Evolutionary conservation across 2,888 invertebrate genomes (phyloP).

Genomic region (Folsomia candida): DNA sequence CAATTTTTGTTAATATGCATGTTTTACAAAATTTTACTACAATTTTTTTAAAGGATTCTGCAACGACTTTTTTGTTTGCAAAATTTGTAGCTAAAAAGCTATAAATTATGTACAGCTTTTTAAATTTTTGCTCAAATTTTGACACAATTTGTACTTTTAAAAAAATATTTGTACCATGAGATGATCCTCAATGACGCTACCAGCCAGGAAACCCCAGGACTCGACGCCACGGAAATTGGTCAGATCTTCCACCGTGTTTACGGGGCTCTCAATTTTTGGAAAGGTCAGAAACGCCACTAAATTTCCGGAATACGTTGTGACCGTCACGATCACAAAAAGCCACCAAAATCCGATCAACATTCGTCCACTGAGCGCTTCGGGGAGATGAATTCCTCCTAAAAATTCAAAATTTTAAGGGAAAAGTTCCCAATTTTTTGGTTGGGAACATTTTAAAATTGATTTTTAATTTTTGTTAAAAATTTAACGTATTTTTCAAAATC

Average conservation of each 20-base stretch:
- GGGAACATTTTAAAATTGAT: neutral
- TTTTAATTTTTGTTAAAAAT: neutral
- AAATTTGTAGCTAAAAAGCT: too few species aligned
- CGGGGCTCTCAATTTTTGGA: slow-evolving; percentile 73
- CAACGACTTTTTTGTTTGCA: too few species aligned
- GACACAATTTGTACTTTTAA: too few species aligned
- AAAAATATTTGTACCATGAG: too few species aligned
- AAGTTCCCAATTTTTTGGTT: too few species aligned
- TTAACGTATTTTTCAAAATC: too few species aligned
- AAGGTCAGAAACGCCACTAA: slow-evolving; percentile 89
- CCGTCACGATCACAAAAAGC: slow-evolving; percentile 82
- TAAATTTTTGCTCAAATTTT: neutral
- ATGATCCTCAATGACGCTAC: slow-evolving; percentile 71
- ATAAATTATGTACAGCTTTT: slow-evolving; percentile 7
- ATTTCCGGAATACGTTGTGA: slow-evolving; percentile 89
- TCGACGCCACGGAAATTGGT: slow-evolving; percentile 57
- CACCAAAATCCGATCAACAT: slow-evolving; percentile 87
- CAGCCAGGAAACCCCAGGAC: slow-evolving; percentile 73
- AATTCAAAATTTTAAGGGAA: slow-evolving; percentile 10
- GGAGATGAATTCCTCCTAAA: slow-evolving; percentile 80
- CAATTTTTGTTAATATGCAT: too few species aligned
- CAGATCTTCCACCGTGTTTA: slow-evolving; percentile 68
- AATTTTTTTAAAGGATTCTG: too few species aligned
- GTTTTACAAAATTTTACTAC: too few species aligned
- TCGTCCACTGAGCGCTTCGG: slow-evolving; percentile 79